Evolutionary conservation across 1,140 invertebrate species (phyloP).

Genomic region (Samia ricini): DNA sequence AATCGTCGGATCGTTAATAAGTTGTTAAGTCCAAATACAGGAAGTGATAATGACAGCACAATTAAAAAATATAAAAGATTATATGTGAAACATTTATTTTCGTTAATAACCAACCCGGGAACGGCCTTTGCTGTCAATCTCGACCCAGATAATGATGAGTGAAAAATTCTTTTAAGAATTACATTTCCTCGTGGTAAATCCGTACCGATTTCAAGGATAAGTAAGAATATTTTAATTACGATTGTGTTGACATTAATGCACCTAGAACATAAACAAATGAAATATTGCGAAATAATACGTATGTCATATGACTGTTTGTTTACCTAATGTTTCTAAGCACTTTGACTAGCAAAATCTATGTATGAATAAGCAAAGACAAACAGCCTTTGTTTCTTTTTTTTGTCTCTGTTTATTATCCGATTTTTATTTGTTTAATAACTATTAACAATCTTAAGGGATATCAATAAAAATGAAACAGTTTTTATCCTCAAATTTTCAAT

Average conservation of each 20-base stretch:
- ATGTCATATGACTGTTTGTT: no score
- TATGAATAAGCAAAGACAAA: no score
- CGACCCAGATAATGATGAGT: slow-evolving; percentile 40
- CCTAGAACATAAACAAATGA: not conserved
- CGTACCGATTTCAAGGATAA: not conserved
- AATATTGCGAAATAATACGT: not conserved
- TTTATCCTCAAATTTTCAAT: no score
- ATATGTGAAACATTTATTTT: slow-evolving; percentile 37
- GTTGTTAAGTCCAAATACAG: slow-evolving; percentile 42
- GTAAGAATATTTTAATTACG: not conserved
- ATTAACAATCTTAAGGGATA: no score
- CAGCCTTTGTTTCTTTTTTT: no score
- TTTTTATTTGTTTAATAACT: no score
- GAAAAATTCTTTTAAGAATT: slow-evolving; percentile 19
- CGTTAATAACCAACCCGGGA: slow-evolving; percentile 39
- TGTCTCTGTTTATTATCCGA: no score
- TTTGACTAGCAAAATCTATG: no score
- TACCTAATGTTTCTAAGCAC: not conserved
- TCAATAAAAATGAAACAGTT: no score
- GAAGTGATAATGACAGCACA: slow-evolving; percentile 41
- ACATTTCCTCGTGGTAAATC: slow-evolving; percentile 9
- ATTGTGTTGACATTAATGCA: not conserved
- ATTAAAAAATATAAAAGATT: slow-evolving; percentile 47
- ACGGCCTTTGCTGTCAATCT: slow-evolving; percentile 54
- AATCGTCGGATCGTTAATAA: slow-evolving; percentile 18